A percentile compares a stretch with the other conserved stretches of the same genome.
Conservation (phyloP, 2,797 vertebrate species). For the Botia almorhae region DNA sequence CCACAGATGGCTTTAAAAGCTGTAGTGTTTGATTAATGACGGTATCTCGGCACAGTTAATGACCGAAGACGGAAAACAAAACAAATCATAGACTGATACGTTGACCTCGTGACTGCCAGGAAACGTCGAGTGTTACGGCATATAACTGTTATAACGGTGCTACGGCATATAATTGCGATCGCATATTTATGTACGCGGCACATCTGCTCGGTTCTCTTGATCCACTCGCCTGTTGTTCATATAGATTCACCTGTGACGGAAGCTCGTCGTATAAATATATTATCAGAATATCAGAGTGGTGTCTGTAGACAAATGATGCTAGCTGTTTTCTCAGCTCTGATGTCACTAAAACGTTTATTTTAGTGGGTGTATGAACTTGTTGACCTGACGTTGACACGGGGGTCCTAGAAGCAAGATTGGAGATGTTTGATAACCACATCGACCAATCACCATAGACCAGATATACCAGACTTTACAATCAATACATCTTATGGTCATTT, state of each 20-base stretch:
- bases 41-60: neutral
- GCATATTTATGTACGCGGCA: constrained; percentile 17
- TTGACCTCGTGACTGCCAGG: constrained; percentile 15
- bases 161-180: too few relatives aligned
- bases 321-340: neutral
- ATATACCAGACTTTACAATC: too few relatives aligned
- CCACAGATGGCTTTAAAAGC: constrained; percentile 34
- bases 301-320: neutral
- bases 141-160: too few relatives aligned
- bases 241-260: neutral
- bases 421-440: too few relatives aligned
- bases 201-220: neutral
- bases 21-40: constrained; percentile 31
- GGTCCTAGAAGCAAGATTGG: too few relatives aligned
- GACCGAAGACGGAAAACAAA: constrained; percentile 23
- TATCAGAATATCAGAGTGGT: neutral
- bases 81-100: constrained; percentile 31
- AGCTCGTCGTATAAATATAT: neutral
- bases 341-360: neutral
- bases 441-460: too few relatives aligned
- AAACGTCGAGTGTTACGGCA: neutral
- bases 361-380: too few relatives aligned
- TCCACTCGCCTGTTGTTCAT: neutral
- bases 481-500: too few relatives aligned
- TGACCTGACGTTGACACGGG: too few relatives aligned